Evolutionary conservation across 2,113 vertebrate genomes (phyloP), one percentile per base, ranked within the genome.

Genomic region (Rhegmatorhina hoffmannsi): DNA sequence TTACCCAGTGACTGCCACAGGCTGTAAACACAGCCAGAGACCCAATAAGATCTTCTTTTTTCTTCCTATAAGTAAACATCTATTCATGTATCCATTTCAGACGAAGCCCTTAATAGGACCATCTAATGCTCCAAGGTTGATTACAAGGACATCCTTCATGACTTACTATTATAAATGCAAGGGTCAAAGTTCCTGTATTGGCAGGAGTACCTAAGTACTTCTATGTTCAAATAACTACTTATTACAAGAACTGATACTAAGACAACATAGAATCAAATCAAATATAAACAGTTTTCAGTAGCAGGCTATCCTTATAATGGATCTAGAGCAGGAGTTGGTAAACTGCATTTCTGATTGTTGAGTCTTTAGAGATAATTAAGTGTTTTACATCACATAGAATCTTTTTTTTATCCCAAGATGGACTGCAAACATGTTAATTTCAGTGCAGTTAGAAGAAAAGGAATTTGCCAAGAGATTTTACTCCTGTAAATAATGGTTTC

Each of bases 401-500:
- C 50, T 47, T 66, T 91, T 93, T 28, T 82, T 59, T 34, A 70
- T 52, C 58, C 47, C 73, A 91, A 64, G 1, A 7, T 70, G 36
- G 58, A 58, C 38, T 38, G 21, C 13, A 62, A 81, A 31, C 2
- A 24, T 78, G 47, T 50, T 91, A 82, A 88, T 93, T 70, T 89
- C 81, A 77, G 73, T 40, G 26, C 50, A 77, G 84, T 70, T 6
- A 10, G 23, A 91, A 90, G 55, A 58, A 86, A 81, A 38, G 12
- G 58, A 94, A 94, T 96, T 92, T 92, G 64, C 90, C 47, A 77
- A 55, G 81, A 96, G 55, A 94, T 96, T 96, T 96, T 95, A 95
- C 84, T 97, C 90, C 84, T 91, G 69, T 89, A 96, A 95, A 94
- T 96, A 97, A 94, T 90, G 66, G 81, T 88, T 96, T 96, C 89